phyloP scores from a whole-genome alignment of 2,888 invertebrate genomes.

The Coleophora flavipennella region DNA sequence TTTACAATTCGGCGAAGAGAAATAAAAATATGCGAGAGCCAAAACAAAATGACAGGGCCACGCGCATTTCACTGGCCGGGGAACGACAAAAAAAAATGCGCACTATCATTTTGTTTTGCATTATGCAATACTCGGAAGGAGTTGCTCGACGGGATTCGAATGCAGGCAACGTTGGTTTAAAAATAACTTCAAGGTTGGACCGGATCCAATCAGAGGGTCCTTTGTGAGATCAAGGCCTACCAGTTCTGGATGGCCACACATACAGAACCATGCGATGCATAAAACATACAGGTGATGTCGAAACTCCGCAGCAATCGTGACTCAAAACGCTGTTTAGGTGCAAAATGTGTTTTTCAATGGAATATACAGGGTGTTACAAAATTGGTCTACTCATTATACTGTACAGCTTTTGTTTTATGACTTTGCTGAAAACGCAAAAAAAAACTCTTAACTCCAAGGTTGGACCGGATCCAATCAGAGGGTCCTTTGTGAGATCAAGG shows the following conservation, averaged over 20 bases:
- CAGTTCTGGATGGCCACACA: conserved; percentile 30
- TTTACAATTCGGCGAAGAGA: conserved; percentile 67
- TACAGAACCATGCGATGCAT: no score
- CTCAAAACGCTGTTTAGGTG: no score
- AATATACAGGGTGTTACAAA: no score
- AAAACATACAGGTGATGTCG: no score
- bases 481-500: conserved; percentile 68
- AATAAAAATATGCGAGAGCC: conserved; percentile 64
- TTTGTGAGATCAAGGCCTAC: conserved; percentile 68
- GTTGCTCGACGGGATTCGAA: conserved; percentile 56
- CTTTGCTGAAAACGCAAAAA: conserved; percentile 59
- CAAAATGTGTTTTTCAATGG: no score
- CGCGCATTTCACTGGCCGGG: conserved; percentile 49
- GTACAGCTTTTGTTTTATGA: no score
- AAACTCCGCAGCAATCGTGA: no score
- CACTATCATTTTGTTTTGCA: conserved; percentile 66
- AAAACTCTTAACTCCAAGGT: conserved; percentile 70
- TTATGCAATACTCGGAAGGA: conserved; percentile 71
- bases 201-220: conserved; percentile 50
- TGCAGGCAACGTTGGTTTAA: conserved; percentile 54
- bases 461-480: conserved; percentile 46
- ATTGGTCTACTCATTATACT: no score
- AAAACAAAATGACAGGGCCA: conserved; percentile 68
- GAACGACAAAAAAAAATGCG: conserved; percentile 43
- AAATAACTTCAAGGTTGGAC: conserved; percentile 68